phyloP scores from a whole-genome alignment of 2,888 invertebrate genomes.

The Cryptosula pallasiana region DNA sequence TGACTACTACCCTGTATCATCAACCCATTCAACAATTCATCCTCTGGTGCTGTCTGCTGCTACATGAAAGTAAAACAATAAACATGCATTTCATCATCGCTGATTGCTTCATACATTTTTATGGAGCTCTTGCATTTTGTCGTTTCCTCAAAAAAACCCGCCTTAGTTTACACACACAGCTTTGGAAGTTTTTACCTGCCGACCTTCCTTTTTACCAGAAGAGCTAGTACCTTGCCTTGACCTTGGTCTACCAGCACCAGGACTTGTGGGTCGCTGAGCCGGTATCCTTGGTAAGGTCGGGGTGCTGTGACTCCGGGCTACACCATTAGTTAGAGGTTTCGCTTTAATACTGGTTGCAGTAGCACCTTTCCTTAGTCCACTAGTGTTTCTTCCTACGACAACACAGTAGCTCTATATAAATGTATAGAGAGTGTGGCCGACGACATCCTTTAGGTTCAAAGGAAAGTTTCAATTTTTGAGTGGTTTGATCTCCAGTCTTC shows the following conservation, averaged over 20 bases:
- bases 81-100: no score
- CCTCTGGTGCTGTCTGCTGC: no score
- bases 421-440: no score
- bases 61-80: no score
- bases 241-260: background rate
- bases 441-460: no score
- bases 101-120: no score
- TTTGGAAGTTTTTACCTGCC: background rate
- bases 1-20: slow-evolving; percentile 39
- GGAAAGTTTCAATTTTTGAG: no score
- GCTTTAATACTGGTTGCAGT: slow-evolving; percentile 21
- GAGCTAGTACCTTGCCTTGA: slow-evolving; percentile 6
- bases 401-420: no score
- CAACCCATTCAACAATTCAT: slow-evolving; percentile 42
- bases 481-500: no score
- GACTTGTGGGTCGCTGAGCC: slow-evolving; percentile 1
- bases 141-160: no score
- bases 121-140: no score
- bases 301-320: background rate
- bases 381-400: background rate
- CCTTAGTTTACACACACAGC: no score
- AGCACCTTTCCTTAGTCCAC: background rate
- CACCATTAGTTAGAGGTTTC: background rate
- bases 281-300: slow-evolving; percentile 4
- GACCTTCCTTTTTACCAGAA: slow-evolving; percentile 6